These are phyloP conservation scores for Hexactinellida sp. DNA, from an alignment of 37 sponge, comb jelly and placozoan species.

Conservation along the genomic window DNA sequence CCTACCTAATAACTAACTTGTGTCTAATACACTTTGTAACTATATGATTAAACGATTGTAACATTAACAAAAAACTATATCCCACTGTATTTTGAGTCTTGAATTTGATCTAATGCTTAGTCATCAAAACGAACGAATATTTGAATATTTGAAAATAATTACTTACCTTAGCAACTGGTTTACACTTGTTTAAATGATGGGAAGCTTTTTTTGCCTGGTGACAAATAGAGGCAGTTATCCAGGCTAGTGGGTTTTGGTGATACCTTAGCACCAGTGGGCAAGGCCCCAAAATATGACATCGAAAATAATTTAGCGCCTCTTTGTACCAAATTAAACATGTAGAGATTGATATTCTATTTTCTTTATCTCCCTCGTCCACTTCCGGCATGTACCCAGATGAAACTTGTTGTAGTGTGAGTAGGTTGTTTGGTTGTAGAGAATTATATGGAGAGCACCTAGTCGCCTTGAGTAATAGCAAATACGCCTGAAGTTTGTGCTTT, in stretches of 20 bases:
- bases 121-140: too few relatives aligned
- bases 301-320: background rate
- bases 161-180: background rate
- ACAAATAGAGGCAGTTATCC: background rate
- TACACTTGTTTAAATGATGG: background rate
- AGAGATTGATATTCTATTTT: background rate
- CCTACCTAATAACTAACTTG: too few relatives aligned
- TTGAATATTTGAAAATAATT: too few relatives aligned
- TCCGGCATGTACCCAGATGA: background rate
- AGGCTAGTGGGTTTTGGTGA: background rate
- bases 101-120: too few relatives aligned
- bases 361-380: background rate
- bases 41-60: too few relatives aligned
- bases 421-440: background rate
- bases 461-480: background rate
- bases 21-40: too few relatives aligned
- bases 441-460: background rate
- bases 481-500: background rate
- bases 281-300: background rate
- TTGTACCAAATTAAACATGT: background rate
- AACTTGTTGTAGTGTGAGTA: background rate
- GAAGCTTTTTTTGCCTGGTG: background rate
- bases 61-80: too few relatives aligned
- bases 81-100: too few relatives aligned
- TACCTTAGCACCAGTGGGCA: background rate